These are phyloP conservation scores for Aphrocallistes beatrix DNA, from an alignment of 37 sponge, comb jelly and placozoan genomes.

Conservation along the genomic window DNA sequence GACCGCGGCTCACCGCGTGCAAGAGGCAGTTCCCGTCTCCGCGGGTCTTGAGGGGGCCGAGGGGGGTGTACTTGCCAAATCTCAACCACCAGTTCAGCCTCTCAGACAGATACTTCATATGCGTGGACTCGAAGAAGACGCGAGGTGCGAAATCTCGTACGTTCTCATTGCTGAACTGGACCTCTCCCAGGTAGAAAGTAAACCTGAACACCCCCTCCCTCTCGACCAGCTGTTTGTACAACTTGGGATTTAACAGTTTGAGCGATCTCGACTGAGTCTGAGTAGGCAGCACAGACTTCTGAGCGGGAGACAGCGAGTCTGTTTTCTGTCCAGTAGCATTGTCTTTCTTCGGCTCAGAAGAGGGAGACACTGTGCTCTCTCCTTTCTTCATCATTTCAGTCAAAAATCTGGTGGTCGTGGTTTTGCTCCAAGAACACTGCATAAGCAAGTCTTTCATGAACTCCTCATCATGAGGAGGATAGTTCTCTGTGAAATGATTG, in stretches of 20 bases:
- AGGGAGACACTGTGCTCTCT: neutral
- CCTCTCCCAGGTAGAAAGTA: neutral
- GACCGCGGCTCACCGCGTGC: slow-evolving; percentile 85
- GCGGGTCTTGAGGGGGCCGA: slow-evolving; percentile 68
- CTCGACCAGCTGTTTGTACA: neutral
- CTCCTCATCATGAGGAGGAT: neutral
- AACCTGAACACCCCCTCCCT: neutral
- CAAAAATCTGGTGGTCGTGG: neutral
- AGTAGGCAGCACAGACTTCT: too few relatives aligned
- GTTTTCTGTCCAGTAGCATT: slow-evolving; percentile 1
- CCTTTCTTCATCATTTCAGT: neutral
- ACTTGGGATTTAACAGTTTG: neutral
- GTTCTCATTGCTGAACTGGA: neutral
- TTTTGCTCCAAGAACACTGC: neutral
- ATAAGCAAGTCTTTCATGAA: neutral
- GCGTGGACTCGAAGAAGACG: neutral
- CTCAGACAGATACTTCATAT: neutral
- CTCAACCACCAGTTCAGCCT: slow-evolving; percentile 72
- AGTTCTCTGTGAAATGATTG: too few relatives aligned
- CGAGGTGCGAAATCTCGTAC: neutral
- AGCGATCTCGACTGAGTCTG: neutral
- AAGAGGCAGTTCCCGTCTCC: slow-evolving; percentile 96
- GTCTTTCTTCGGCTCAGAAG: neutral
- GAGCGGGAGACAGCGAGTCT: neutral
- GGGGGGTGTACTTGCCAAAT: slow-evolving; percentile 38